Base-by-base conservation (phyloP, 2,797 vertebrate species). In the Monodelphis domestica region DNA sequence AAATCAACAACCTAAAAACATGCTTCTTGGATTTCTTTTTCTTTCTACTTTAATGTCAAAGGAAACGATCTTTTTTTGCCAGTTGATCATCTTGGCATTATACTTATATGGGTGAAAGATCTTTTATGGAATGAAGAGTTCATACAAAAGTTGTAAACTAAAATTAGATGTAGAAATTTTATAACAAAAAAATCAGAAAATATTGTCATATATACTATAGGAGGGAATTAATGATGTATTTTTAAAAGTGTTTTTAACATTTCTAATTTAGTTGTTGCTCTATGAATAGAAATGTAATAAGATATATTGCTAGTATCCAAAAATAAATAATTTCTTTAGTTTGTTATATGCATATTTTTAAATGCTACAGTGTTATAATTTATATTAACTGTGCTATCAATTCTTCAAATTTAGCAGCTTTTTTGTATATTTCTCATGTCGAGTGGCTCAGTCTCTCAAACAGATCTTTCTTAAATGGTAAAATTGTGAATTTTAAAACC, bases 41-140 rank as follows among this genome's bases (percentile, higher is more conserved):
- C 96, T 93, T 12, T 84, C 93, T 95, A 29, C 96, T 94, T 94
- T 89, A 92, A 89, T 94, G 93, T 96, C 92, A 97, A 97, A 94
- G 93, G 52, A 96, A 94, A 91, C 28, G 87, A 51, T 88, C 90
- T 30, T 54, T 87, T 93, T 91, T 84, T 88, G 29, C 91, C 93
- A 89, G 55, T 94, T 90, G 94, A 97, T 97, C 95, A 95, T 97
- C 94, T 94, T 50, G 55, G 96, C 91, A 91, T 96, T 97, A 95
- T 96, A 96, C 97, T 97, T 97, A 53, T 97, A 97, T 96, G 93
- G 95, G 96, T 96, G 96, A 97, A 94, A 96, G 89, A 84, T 84
- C 93, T 97, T 97, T 97, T 96, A 97, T 96, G 96, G 96, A 95
- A 96, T 94, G 96, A 97, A 95, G 89, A 95, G 93, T 97, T 97